Evolutionary conservation across 2,888 invertebrate genomes (phyloP).

Genomic region (Macroteleia sp.): DNA sequence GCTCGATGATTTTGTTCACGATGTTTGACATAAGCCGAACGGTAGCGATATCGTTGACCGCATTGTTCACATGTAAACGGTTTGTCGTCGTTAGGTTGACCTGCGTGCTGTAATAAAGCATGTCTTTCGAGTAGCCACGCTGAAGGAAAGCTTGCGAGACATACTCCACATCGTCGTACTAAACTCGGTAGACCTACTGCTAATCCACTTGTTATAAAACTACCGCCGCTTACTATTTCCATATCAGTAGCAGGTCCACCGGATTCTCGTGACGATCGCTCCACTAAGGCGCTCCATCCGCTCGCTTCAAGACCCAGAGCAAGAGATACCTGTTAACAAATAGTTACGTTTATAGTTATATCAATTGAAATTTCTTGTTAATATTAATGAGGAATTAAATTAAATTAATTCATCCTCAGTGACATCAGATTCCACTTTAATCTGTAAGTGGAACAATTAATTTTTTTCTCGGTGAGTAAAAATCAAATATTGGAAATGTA

Average conservation of each 20-base stretch:
- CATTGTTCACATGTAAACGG: no score
- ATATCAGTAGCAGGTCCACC: slow-evolving; percentile 84
- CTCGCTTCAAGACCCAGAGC: slow-evolving; percentile 83
- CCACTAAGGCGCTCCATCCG: slow-evolving; percentile 83
- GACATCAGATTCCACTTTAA: no score
- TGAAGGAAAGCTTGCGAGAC: slow-evolving; percentile 94
- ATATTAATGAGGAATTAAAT: no score
- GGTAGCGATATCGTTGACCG: slow-evolving; percentile 95
- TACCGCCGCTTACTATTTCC: slow-evolving; percentile 76
- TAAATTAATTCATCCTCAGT: no score
- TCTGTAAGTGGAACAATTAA: no score
- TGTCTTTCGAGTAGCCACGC: slow-evolving; percentile 93
- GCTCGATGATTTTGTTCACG: slow-evolving; percentile 95
- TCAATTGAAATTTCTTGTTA: no score
- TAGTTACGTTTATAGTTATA: no score
- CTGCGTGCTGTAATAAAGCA: no score
- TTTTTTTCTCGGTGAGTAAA: no score
- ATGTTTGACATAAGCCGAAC: slow-evolving; percentile 93
- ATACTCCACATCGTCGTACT: slow-evolving; percentile 89
- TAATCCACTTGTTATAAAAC: slow-evolving; percentile 73
- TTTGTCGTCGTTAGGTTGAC: no score
- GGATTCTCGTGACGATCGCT: slow-evolving; percentile 82
- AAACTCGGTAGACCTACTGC: slow-evolving; percentile 79
- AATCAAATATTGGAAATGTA: no score
- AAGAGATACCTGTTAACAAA: slow-evolving; percentile 78